These are phyloP conservation scores for Ahaetulla prasina DNA, from an alignment of 2,113 vertebrate species.

Conservation along the genomic window DNA sequence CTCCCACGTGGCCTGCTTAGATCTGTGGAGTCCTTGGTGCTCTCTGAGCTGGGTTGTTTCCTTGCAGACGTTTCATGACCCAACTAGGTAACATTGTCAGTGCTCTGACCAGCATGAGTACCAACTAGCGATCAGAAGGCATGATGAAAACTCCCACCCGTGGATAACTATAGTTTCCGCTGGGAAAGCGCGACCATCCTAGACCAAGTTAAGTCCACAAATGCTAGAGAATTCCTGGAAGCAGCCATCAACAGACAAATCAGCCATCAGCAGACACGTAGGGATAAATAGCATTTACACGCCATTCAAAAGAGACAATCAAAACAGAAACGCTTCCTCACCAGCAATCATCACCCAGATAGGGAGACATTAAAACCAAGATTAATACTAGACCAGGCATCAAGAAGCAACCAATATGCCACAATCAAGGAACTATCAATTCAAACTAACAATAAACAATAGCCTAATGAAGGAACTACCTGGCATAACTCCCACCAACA, in stretches of 20 bases:
- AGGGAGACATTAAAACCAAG: not conserved
- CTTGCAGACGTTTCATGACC: no score
- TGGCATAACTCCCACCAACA: no score
- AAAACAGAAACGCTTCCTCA: not conserved
- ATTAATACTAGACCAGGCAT: not conserved
- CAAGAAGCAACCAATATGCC: no score
- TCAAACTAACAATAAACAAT: no score
- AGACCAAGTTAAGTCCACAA: not conserved
- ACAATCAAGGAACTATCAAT: no score
- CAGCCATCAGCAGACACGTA: not conserved
- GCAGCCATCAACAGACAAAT: not conserved
- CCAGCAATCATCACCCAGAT: not conserved
- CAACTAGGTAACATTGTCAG: not conserved
- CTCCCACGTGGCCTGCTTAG: constrained; percentile 47
- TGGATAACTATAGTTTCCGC: not conserved
- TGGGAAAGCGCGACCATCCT: not conserved
- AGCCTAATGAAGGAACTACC: no score
- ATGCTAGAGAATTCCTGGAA: no score
- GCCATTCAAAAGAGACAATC: not conserved
- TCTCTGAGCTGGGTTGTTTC: no score
- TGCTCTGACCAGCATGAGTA: no score
- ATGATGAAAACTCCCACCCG: not conserved
- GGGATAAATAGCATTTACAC: not conserved
- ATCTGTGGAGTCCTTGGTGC: constrained; percentile 50
- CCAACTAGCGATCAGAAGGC: no score